Evolutionary conservation across 2,888 invertebrate genomes (phyloP).

Genomic region (Ganaspis brasiliensis): DNA sequence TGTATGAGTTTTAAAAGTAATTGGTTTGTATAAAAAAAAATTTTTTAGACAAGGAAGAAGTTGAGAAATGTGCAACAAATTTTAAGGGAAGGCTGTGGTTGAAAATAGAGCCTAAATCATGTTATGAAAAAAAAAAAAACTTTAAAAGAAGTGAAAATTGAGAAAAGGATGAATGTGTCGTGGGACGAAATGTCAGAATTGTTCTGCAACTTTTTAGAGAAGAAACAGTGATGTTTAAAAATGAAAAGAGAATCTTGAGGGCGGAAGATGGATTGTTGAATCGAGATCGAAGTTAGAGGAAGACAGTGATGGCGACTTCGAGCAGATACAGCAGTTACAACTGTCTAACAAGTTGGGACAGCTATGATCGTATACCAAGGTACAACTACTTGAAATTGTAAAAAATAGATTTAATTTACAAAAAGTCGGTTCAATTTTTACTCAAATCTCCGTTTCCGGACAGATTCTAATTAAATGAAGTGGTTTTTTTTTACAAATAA

Average conservation of each 20-base stretch:
- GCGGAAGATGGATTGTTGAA: slow-evolving; percentile 37
- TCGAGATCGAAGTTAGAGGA: slow-evolving; percentile 54
- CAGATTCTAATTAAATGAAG: not conserved
- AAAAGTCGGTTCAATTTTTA: too few species aligned
- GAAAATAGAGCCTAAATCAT: not conserved
- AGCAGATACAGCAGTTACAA: slow-evolving; percentile 94
- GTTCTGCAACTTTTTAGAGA: not conserved
- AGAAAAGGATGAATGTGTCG: not conserved
- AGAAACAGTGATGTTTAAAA: slow-evolving; percentile 17
- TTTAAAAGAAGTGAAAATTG: not conserved
- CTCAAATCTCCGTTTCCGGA: not conserved
- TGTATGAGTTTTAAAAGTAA: too few species aligned
- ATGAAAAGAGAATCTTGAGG: not conserved
- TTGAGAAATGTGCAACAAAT: not conserved
- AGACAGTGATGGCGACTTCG: slow-evolving; percentile 84
- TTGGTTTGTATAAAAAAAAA: too few species aligned
- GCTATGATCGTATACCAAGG: slow-evolving; percentile 95
- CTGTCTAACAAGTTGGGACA: slow-evolving; percentile 94
- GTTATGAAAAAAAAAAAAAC: not conserved
- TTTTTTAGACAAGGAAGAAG: too few species aligned
- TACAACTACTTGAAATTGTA: slow-evolving; percentile 76
- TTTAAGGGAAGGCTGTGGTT: not conserved
- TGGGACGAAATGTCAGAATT: slow-evolving; percentile 11
- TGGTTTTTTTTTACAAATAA: too few species aligned
- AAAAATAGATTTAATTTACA: not conserved